Conservation (phyloP, 2,113 vertebrate species). For the Heterocephalus glaber region DNA sequence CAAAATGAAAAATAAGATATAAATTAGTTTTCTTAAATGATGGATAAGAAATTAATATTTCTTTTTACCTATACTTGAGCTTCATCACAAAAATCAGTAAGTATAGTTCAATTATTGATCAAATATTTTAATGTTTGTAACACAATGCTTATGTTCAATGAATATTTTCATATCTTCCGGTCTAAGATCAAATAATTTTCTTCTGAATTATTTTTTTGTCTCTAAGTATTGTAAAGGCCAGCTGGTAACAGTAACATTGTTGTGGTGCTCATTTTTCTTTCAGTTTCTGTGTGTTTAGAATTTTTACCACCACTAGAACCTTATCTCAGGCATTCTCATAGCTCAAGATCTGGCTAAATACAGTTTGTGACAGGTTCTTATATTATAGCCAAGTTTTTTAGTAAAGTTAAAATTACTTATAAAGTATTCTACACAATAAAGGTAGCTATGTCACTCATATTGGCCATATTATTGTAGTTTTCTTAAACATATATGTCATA, state of each 20-base stretch:
- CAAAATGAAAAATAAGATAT: not conserved
- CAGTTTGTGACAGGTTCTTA: not conserved
- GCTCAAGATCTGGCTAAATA: not conserved
- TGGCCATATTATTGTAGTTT: not conserved
- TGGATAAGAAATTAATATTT: not conserved
- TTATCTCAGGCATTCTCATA: not conserved
- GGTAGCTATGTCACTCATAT: not conserved
- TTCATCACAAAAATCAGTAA: not conserved
- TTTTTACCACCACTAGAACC: not conserved
- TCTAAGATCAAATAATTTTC: not conserved
- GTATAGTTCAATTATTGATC: not conserved
- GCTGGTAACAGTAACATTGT: not conserved
- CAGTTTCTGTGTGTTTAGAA: not conserved
- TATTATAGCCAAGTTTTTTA: not conserved
- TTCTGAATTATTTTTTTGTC: not conserved
- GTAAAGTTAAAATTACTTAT: not conserved
- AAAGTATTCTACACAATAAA: not conserved
- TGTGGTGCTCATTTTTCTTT: not conserved
- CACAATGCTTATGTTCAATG: not conserved
- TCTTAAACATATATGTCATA: not conserved
- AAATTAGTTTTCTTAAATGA: not conserved
- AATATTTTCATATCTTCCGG: not conserved
- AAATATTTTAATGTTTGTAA: not conserved
- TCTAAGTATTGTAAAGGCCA: not conserved
- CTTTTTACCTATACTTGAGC: not conserved